phyloP scores from a whole-genome alignment of 2,113 vertebrate species.

The Canis aureus region DNA sequence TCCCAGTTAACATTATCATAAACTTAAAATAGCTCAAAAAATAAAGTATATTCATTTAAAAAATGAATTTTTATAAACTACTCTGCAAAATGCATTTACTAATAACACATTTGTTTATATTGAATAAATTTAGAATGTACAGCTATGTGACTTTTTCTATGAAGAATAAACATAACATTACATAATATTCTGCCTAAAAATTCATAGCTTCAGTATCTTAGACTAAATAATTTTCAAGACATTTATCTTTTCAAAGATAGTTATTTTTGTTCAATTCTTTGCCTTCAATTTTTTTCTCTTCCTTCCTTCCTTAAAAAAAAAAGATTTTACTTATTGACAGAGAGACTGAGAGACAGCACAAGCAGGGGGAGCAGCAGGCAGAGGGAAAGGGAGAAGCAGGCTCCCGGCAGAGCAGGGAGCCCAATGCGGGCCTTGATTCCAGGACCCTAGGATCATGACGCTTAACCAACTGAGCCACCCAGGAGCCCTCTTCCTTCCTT shows the following conservation, averaged over 20 bases:
- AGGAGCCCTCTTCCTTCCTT: not conserved
- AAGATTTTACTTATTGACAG: too few relatives aligned
- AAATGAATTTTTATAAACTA: not conserved
- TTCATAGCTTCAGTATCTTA: not conserved
- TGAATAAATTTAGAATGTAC: not conserved
- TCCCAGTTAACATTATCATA: not conserved
- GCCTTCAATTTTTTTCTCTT: not conserved
- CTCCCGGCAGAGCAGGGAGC: too few relatives aligned
- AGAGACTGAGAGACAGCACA: too few relatives aligned
- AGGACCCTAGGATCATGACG: too few relatives aligned
- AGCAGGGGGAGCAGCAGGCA: too few relatives aligned
- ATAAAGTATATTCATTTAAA: not conserved
- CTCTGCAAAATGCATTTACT: not conserved
- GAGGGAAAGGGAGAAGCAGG: too few relatives aligned
- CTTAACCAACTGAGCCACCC: too few relatives aligned
- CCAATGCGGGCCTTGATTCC: too few relatives aligned
- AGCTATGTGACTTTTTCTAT: not conserved
- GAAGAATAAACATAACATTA: not conserved
- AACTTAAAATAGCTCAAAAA: not conserved
- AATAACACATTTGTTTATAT: not conserved
- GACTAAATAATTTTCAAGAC: slow-evolving; percentile 2
- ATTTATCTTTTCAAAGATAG: not conserved
- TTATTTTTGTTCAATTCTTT: not conserved
- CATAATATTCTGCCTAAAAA: not conserved
- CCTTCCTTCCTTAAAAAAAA: not conserved